Evolutionary conservation across 2,888 invertebrate genomes (phyloP).

Genomic region (Melanargia galathea): DNA sequence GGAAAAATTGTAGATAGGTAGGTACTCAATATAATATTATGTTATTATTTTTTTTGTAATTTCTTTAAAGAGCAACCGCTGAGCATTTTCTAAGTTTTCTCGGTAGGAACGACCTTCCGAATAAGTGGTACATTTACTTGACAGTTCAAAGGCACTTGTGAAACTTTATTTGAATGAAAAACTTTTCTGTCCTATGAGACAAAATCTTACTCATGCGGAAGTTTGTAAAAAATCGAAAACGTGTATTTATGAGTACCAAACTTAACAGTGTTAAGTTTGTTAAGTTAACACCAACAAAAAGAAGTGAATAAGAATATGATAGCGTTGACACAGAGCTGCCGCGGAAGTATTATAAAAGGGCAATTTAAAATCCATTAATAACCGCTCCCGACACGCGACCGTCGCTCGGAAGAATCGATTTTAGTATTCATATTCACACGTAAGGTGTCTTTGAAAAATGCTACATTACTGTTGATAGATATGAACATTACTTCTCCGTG

Average conservation of each 20-base stretch:
- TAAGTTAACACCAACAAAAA: constrained; percentile 21
- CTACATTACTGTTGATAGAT: neutral
- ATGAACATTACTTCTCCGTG: neutral
- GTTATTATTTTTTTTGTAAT: too few species aligned
- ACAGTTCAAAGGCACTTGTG: too few species aligned
- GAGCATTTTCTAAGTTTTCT: too few species aligned
- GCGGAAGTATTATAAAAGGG: constrained; percentile 65
- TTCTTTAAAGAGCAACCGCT: too few species aligned
- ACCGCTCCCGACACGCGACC: constrained; percentile 55
- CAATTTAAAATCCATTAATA: constrained; percentile 74
- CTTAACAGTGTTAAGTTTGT: too few species aligned
- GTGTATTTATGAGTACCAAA: constrained; percentile 1
- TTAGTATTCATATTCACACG: constrained; percentile 27
- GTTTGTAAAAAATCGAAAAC: neutral
- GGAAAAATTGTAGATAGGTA: too few species aligned
- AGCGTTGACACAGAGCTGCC: constrained; percentile 40
- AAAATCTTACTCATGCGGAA: neutral
- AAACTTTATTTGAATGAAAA: too few species aligned
- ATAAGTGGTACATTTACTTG: too few species aligned
- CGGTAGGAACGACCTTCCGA: too few species aligned
- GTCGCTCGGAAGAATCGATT: constrained; percentile 39
- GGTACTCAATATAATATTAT: too few species aligned
- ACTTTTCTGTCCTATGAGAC: too few species aligned
- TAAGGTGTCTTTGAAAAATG: constrained; percentile 11
- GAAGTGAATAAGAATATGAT: constrained; percentile 31